phyloP scores from a whole-genome alignment of 2,113 vertebrate genomes.

The Macquaria ambigua region DNA sequence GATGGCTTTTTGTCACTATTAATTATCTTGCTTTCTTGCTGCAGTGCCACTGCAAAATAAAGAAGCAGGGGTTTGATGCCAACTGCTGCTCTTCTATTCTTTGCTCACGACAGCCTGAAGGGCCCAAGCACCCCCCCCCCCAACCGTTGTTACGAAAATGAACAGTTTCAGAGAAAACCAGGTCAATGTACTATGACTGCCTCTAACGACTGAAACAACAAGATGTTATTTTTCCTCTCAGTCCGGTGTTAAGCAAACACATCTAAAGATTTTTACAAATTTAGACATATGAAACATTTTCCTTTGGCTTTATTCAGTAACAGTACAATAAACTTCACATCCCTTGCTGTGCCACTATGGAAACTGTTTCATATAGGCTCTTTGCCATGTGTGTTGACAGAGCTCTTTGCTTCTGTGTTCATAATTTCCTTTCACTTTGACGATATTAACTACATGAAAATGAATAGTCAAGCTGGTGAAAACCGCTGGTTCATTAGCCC shows the following conservation, averaged over 20 bases:
- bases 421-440: conserved; percentile 36
- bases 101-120: conserved; percentile 62
- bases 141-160: conserved; percentile 65
- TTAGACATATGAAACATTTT: conserved; percentile 33
- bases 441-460: conserved; percentile 48
- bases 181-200: conserved; percentile 72
- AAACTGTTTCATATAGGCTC: neutral
- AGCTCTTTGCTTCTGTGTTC: neutral
- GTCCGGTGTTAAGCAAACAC: conserved; percentile 20
- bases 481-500: conserved; percentile 48
- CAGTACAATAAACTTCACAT: conserved; percentile 1
- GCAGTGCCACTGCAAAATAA: conserved; percentile 49
- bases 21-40: conserved; percentile 75
- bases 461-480: conserved; percentile 43
- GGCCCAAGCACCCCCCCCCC: conserved; percentile 40
- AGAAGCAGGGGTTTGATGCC: conserved; percentile 60
- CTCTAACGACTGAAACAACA: conserved; percentile 60
- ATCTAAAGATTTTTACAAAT: conserved; percentile 19
- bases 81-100: conserved; percentile 54
- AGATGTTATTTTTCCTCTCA: conserved; percentile 24
- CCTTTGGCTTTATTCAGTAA: conserved; percentile 5
- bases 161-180: conserved; percentile 76
- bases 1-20: conserved; percentile 79
- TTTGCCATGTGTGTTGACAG: conserved; percentile 20
- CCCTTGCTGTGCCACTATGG: neutral